phyloP scores from a whole-genome alignment of 2,797 vertebrate species.

The Synaphobranchus kaupii region DNA sequence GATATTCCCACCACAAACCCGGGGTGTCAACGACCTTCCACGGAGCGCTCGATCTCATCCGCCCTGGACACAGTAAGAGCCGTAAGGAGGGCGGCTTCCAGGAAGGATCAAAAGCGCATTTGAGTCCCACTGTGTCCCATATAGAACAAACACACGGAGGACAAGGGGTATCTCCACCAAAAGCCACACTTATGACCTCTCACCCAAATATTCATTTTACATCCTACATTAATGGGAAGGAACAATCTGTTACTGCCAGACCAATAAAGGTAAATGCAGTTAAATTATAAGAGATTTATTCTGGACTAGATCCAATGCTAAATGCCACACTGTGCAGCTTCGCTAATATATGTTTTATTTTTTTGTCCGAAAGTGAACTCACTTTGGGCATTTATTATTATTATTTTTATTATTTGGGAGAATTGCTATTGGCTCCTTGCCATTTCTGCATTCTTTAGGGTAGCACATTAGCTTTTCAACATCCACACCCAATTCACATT shows the following conservation, averaged over 20 bases:
- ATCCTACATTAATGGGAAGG: background rate
- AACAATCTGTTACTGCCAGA: background rate
- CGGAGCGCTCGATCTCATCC: background rate
- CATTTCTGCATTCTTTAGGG: background rate
- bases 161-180: background rate
- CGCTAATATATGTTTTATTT: background rate
- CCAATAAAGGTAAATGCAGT: background rate
- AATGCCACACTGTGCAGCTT: background rate
- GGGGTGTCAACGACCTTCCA: background rate
- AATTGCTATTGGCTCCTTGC: no score
- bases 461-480: background rate
- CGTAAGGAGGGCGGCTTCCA: background rate
- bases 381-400: background rate
- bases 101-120: slow-evolving; percentile 14
- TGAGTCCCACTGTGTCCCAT: background rate
- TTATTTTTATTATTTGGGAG: no score
- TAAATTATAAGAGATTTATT: background rate
- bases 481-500: background rate
- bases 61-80: background rate
- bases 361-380: background rate
- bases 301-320: background rate
- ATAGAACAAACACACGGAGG: background rate
- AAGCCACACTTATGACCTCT: background rate
- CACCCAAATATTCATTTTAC: background rate
- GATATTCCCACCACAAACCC: background rate